Evolutionary conservation across 1,140 invertebrate genomes (phyloP).

Genomic region (Sweltsa coloradensis): DNA sequence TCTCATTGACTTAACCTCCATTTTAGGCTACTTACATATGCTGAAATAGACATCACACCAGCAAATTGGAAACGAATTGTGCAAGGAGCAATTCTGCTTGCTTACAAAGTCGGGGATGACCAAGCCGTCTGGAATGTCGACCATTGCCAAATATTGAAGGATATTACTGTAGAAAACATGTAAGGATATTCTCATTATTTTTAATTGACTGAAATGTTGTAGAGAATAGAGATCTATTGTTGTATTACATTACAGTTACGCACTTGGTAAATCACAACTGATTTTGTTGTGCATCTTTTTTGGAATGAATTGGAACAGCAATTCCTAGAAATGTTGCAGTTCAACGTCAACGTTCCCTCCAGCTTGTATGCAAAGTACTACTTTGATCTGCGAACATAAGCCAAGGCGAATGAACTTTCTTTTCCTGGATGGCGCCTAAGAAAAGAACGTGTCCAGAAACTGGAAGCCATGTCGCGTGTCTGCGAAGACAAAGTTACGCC

Average conservation of each 20-base stretch:
- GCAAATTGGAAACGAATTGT: slow-evolving; percentile 97
- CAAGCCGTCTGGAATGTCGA: slow-evolving; percentile 99
- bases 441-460: slow-evolving; percentile 86
- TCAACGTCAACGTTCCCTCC: slow-evolving; percentile 99
- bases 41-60: slow-evolving; percentile 94
- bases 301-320: slow-evolving; percentile 97
- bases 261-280: neutral
- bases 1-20: no score
- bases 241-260: neutral
- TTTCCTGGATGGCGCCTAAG: slow-evolving; percentile 94
- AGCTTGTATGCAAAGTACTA: slow-evolving; percentile 99
- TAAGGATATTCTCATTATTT: slow-evolving; percentile 34
- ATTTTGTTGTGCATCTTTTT: slow-evolving; percentile 17
- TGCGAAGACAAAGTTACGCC: slow-evolving; percentile 82
- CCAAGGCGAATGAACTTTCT: slow-evolving; percentile 92
- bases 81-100: slow-evolving; percentile 90
- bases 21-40: slow-evolving; percentile 79
- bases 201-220: no score
- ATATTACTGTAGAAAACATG: slow-evolving; percentile 99
- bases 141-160: slow-evolving; percentile 98
- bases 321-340: slow-evolving; percentile 96
- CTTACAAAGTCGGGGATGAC: slow-evolving; percentile 99
- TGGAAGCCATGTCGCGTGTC: slow-evolving; percentile 93
- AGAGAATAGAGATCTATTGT: neutral
- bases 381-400: slow-evolving; percentile 93